Conservation (phyloP, 2,113 vertebrate genomes). For the Forbesichthys agassizii region DNA sequence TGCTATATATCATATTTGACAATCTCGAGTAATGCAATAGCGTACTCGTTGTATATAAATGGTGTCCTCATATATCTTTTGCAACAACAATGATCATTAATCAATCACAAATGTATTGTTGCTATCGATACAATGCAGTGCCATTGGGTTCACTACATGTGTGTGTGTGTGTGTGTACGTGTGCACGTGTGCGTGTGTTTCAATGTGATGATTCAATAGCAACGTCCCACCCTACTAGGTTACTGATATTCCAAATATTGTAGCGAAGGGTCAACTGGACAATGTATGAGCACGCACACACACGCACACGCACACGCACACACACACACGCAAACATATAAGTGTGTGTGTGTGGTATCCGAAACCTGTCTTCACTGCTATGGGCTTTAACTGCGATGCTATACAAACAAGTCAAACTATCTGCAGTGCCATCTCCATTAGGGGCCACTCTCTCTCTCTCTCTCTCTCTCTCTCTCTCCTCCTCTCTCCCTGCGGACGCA, state of each 20-base stretch:
- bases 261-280: too few species aligned
- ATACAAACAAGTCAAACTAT: slow-evolving; percentile 19
- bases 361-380: not conserved
- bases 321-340: not conserved
- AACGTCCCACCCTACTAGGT: too few species aligned
- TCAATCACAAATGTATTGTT: too few species aligned
- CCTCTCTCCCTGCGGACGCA: slow-evolving; percentile 16
- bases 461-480: slow-evolving; percentile 5
- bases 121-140: too few species aligned
- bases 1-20: too few species aligned
- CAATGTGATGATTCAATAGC: not conserved
- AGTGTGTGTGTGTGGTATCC: not conserved
- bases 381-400: not conserved
- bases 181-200: not conserved
- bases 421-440: slow-evolving; percentile 18
- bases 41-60: too few species aligned
- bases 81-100: too few species aligned
- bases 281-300: not conserved
- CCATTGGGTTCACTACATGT: not conserved
- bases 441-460: slow-evolving; percentile 1
- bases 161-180: not conserved
- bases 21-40: too few species aligned
- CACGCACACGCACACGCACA: not conserved
- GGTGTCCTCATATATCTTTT: too few species aligned
- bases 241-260: too few species aligned